Base-by-base conservation (phyloP, 2,888 invertebrate species). In the Odontomyia ornata region DNA sequence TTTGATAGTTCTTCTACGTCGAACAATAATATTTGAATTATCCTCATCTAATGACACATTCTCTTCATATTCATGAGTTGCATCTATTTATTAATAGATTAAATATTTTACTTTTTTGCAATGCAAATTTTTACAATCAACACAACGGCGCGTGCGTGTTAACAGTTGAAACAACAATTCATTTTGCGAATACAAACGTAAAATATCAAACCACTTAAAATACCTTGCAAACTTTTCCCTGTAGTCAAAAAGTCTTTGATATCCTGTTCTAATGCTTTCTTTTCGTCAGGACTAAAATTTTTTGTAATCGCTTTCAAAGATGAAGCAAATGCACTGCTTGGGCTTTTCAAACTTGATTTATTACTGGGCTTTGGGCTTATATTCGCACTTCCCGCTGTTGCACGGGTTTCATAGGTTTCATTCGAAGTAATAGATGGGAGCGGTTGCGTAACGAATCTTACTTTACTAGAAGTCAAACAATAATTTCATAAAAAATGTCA, bases 1-100 rank as follows among this genome's bases (percentile, higher is more conserved):
- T 52, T 52, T 71, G 1, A 73, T 30, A 1, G 21, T 57, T 73
- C 60, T 36, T 15, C 36, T 57, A 3, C 75, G 76, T 15, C 77
- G 76, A 69, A 78, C 72, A 28, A 79, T 72, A 65, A 79, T 75
- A 65, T 77, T 71, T 11, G 71, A 69, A 21, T 46, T 47, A 18
- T 77, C 77, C 60, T 77, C 78, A 62, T 78, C 73, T 30, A 78
- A 60, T 13, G 76, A 77, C 23, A 77, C 13, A n/a, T 56, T 75
- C 21, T 77, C 75, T 23, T 60, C 25, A 57, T 60, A 67, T 27
- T 67, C 56, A 27, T n/a, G 57, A 5, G 21, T 57, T 18, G 57
- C 43, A 23, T 75, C 76, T 71, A 43, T 18, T 75, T 15, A 21
- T 21, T n/a, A 46, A 52, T 18, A 4, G 13, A 13, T 43, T 43